These are phyloP conservation scores for Diplodus sargus DNA, from an alignment of 2,797 vertebrate species.

Conservation along the genomic window DNA sequence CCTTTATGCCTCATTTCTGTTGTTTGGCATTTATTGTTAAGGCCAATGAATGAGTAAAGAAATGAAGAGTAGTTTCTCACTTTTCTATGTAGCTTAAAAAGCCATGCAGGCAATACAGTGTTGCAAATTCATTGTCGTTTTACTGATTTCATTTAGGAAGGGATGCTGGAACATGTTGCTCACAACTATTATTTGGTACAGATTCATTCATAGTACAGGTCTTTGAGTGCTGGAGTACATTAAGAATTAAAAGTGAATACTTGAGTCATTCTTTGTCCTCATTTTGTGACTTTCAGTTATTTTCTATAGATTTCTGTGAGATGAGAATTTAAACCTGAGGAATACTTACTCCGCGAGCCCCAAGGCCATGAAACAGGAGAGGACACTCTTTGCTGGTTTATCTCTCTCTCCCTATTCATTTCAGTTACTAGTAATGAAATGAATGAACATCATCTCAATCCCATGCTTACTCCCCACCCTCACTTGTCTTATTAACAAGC, in stretches of 20 bases:
- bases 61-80: neutral
- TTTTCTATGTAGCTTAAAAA: neutral
- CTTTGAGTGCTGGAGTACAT: neutral
- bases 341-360: conserved; percentile 22
- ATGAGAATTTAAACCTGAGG: conserved; percentile 7
- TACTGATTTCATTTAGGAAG: neutral
- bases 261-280: neutral
- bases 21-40: neutral
- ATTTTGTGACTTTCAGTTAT: neutral
- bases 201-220: too few species aligned
- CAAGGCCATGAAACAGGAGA: conserved; percentile 20
- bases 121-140: neutral
- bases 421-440: conserved; percentile 6
- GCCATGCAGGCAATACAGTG: neutral
- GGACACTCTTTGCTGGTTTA: conserved; percentile 34
- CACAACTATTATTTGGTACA: neutral
- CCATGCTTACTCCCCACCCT: conserved; percentile 2
- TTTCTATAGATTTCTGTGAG: neutral
- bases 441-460: conserved; percentile 25
- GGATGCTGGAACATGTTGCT: neutral
- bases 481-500: conserved; percentile 24
- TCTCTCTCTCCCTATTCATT: conserved; percentile 22
- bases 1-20: neutral
- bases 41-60: neutral
- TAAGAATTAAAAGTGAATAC: neutral